Evolutionary conservation across 2,888 invertebrate species (phyloP), one percentile per base, ranked within the genome.

Genomic region (Hypercompe scribonia): DNA sequence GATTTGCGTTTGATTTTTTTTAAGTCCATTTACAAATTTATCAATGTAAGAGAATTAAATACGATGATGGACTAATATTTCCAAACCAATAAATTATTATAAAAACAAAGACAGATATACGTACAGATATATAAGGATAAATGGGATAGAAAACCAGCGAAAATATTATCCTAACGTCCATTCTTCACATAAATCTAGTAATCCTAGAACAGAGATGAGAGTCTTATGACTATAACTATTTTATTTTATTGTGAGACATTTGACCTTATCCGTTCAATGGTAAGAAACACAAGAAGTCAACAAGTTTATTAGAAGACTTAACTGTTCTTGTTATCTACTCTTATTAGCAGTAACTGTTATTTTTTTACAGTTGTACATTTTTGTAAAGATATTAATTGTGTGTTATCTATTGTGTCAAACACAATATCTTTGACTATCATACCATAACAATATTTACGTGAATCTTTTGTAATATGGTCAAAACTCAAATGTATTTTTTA

Each of bases 1-100:
- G 81, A 11, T 84, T 46, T 46, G 18, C 21, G 46, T 21, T 46
- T 28, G 18, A 28, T 15, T 66, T 31, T n/a, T 66, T 66, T 66
- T 21, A 39, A 31, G 65, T 31, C 10, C 3, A 58, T 58, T 11
- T 54, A 11, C 2, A 21, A 21, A 50, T 50, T 2, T 21, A 50
- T 21, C 21, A 50, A 50, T 24, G 2, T 8, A 1, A 24, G 24
- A 8, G 50, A 42, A 42, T 42, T 42, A 15, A 46, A 21, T 46
- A 21, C 54, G 54, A n/a, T 10, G 10, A n/a, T 24, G 11, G 24
- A 24, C 36, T 42, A 15, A 11, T 54, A 2, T 54, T 50, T 54
- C 24, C 24, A 11, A 54, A n/a, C 24, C 10, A 50, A 24, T 50
- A 21, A 21, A 4, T 50, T 3, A 18, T 46, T 46, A 18, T n/a